These are phyloP conservation scores for Falcaria lacertinaria DNA, from an alignment of 2,888 invertebrate species.

Conservation along the genomic window DNA sequence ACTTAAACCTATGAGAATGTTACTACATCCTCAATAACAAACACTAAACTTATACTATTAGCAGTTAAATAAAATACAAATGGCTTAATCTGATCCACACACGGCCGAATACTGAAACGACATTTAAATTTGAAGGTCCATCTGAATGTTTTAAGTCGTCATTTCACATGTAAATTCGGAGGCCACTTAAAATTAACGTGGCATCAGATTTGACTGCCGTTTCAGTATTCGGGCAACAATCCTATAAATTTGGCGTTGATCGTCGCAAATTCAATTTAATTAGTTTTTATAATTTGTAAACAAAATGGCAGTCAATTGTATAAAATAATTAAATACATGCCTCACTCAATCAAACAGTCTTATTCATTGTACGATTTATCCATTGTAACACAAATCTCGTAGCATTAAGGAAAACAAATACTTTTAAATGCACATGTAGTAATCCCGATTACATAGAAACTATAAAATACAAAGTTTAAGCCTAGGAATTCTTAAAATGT, in stretches of 20 bases:
- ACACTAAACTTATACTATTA: constrained; percentile 11
- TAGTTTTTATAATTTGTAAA: constrained; percentile 16
- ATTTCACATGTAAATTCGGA: no score
- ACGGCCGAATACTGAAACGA: no score
- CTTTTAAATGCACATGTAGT: constrained; percentile 59
- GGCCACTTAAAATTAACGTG: no score
- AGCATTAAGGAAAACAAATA: constrained; percentile 36
- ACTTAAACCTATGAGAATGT: constrained; percentile 9
- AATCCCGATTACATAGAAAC: constrained; percentile 44
- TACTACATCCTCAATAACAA: constrained; percentile 7
- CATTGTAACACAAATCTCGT: constrained; percentile 38
- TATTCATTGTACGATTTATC: constrained; percentile 56
- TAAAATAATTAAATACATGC: constrained; percentile 52
- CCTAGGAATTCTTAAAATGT: constrained; percentile 55
- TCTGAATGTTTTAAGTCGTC: no score
- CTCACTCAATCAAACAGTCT: constrained; percentile 69
- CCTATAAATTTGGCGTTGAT: constrained; percentile 25
- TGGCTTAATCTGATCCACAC: constrained; percentile 22
- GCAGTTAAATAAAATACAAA: constrained; percentile 32
- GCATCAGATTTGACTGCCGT: no score
- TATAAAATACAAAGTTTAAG: constrained; percentile 58
- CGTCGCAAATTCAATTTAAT: constrained; percentile 7
- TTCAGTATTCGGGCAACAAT: no score
- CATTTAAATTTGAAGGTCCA: no score
- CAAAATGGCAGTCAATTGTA: constrained; percentile 61